Conservation (phyloP, 2,113 vertebrate species). For the Galbula dea region DNA sequence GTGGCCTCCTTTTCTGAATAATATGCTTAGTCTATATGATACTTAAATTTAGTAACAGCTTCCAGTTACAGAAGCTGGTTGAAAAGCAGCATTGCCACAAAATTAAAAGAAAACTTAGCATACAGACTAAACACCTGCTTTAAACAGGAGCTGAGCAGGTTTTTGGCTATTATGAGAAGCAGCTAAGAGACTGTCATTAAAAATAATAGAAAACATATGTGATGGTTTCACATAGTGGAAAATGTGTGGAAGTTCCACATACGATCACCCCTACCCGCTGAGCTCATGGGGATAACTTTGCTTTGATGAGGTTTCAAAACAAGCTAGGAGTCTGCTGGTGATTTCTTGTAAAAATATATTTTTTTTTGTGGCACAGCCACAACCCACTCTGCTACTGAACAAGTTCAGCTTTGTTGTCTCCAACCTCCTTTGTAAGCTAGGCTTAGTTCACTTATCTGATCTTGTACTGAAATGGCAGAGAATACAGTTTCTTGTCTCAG, state of each 20-base stretch:
- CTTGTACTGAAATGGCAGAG: not conserved
- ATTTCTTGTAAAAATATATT: not conserved
- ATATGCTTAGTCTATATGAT: not conserved
- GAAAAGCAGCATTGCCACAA: not conserved
- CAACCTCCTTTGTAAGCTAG: too few relatives aligned
- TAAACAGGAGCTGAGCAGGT: not conserved
- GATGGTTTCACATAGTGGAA: not conserved
- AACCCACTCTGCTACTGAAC: too few relatives aligned
- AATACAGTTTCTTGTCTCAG: not conserved
- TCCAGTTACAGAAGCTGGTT: not conserved
- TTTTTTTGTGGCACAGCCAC: too few relatives aligned
- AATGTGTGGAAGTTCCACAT: not conserved
- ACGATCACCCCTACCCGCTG: not conserved
- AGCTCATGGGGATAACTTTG: not conserved
- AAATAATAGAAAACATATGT: conserved; percentile 33
- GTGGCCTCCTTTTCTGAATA: not conserved
- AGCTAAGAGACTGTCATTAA: conserved; percentile 18
- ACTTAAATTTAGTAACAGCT: too few relatives aligned
- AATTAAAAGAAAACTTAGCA: not conserved
- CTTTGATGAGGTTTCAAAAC: not conserved
- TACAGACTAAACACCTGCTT: not conserved
- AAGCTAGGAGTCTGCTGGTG: not conserved
- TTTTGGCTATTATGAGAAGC: not conserved
- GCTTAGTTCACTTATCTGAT: not conserved
- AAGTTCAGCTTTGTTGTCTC: too few relatives aligned